Conservation (phyloP, 2,797 vertebrate species). For the Alca torda region DNA sequence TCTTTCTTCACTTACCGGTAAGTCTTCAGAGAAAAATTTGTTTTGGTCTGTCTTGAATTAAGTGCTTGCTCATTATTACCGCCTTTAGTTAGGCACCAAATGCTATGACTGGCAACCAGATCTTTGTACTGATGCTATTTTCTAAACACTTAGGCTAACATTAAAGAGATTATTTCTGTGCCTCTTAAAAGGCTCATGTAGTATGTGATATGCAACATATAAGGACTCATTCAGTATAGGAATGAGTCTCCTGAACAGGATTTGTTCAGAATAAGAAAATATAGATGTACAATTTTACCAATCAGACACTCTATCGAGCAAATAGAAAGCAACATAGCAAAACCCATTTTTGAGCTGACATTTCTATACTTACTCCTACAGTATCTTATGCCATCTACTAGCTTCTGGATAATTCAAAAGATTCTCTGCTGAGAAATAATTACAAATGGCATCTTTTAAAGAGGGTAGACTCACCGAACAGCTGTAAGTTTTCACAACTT, state of each 20-base stretch:
- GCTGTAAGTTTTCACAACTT: background rate
- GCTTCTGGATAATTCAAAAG: background rate
- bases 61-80: background rate
- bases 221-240: background rate
- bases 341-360: background rate
- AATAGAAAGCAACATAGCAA: background rate
- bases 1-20: background rate
- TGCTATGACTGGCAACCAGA: background rate
- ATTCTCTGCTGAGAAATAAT: background rate
- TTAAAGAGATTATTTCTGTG: background rate
- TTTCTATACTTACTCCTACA: background rate
- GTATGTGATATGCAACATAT: background rate
- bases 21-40: background rate
- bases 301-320: background rate
- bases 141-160: background rate
- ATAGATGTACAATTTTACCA: background rate
- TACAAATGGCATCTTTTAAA: background rate
- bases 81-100: background rate
- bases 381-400: background rate
- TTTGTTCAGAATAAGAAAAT: background rate
- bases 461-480: background rate
- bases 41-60: background rate
- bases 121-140: background rate
- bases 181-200: background rate
- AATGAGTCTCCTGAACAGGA: no score